Base-by-base conservation (phyloP, 2,797 vertebrate species). In the Cygnus olor region DNA sequence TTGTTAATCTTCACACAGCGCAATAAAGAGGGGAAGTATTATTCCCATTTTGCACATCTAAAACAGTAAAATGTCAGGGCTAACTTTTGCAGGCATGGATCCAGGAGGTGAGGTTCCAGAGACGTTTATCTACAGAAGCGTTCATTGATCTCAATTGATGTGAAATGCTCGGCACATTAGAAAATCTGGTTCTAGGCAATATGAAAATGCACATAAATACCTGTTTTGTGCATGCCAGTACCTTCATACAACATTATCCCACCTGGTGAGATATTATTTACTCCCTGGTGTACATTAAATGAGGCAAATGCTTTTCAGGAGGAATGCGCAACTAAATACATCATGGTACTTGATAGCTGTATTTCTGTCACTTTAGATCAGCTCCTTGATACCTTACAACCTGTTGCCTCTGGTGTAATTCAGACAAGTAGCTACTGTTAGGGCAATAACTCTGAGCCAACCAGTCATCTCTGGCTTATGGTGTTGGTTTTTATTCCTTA, bases 301-400 rank as follows among this genome's bases (percentile, higher is more conserved):
- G 32, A 51, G 40, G 40, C 8, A 61, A 32, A 45, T 0, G 0
- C 5, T 84, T 20, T 54, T 77, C 27, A 24, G 54, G n/a, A n/a
- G 38, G 24, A 51, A 40, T 5, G 1, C 14, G 2, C n/a, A 24
- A 14, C 36, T 25, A 58, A 83, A 40, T n/a, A 36, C 28, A 5
- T 38, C 3, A 0, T 64, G 6, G 57, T 76, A 30, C 15, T 76
- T 42, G 12, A 2, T 57, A 18, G 32, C 36, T 66, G 44, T 53
- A 25, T 61, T 84, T 74, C 18, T 84, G 13, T 32, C 0, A 0
- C 38, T 76, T 56, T 4, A 25, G 30, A 18, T 44, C 0, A 1
- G 4, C 21, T 85, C 11, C 27, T 90, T 56, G 20, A 49, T 69
- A 44, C 18, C 20, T 60, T 71, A 47, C 2, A n/a, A 36, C 8